A percentile compares a stretch with the other conserved stretches of the same genome.
These are phyloP conservation scores for Hypothenemus hampei DNA, from an alignment of 1,140 invertebrate genomes.

Conservation along the genomic window DNA sequence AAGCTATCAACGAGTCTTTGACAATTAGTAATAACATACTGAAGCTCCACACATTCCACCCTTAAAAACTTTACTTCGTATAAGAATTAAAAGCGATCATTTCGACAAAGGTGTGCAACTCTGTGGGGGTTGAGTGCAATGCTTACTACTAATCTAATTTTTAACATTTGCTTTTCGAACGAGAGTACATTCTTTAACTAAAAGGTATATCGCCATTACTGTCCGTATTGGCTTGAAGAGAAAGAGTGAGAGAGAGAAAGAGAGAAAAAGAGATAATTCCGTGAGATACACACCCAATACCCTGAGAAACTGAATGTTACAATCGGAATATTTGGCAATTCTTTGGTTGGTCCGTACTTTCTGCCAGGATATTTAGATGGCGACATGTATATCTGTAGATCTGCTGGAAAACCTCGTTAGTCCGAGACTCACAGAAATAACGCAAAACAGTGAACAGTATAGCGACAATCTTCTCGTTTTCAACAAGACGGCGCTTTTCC, in stretches of 20 bases:
- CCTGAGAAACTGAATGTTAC: background rate
- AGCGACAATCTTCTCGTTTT: background rate
- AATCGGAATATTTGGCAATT: background rate
- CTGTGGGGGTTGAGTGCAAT: background rate
- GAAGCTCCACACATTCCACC: background rate
- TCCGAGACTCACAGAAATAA: constrained; percentile 5
- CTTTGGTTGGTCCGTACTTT: too few relatives aligned
- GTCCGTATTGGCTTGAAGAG: background rate
- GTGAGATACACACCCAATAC: background rate
- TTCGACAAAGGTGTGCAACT: background rate
- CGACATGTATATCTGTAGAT: background rate
- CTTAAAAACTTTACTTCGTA: background rate
- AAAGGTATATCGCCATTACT: background rate
- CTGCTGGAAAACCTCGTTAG: background rate
- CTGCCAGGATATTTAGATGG: constrained; percentile 1
- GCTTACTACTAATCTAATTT: background rate
- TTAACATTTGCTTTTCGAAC: background rate
- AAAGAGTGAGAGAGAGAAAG: too few relatives aligned
- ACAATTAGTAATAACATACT: background rate
- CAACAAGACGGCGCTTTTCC: constrained; percentile 2
- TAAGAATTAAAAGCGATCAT: background rate
- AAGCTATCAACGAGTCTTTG: too few relatives aligned
- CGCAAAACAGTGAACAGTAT: background rate
- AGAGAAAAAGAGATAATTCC: background rate
- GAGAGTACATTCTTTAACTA: background rate